Base-by-base conservation (phyloP, 2,888 invertebrate genomes). In the Melanargia galathea region DNA sequence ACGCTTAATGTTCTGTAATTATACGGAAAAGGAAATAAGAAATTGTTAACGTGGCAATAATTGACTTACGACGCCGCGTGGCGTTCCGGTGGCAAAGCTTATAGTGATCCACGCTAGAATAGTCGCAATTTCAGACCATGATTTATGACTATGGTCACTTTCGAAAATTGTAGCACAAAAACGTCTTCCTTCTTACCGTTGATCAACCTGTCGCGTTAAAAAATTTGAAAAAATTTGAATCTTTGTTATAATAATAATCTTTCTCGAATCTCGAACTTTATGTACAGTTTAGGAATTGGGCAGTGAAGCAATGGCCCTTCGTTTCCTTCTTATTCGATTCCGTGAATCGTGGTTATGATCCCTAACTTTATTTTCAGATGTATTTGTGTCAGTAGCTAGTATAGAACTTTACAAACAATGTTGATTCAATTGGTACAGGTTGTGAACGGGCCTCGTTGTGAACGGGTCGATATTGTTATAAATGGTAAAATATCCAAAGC, bases 361-460 rank as follows among this genome's bases (percentile, higher is more conserved):
- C 90, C 86, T 89, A 82, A 87, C 81, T 89, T 90, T 90, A 88
- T 90, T 89, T 90, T 90, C 87, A 78, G 87, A 90, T 82, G 80
- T 87, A 82, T 86, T 86, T 90, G 87, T 88, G 90, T 90, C 90
- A 84, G 84, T 91, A 91, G 90, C 82, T 91, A 91, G 91, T 84
- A 87, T 90, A 91, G 87, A 86, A 87, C 87, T 91, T 90, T 90
- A 91, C 90, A 90, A 90, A 90, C 90, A 87, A 90, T 89, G 90
- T 90, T 90, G 86, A 88, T 90, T 90, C 90, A 91, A 91, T 90
- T 91, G 87, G 88, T 89, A 90, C 90, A 88, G 91, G 91, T 91
- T 91, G 91, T 91, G 91, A 91, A 58, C 89, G 90, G 81, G 86
- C 88, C 90, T 88, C 90, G 91, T 91, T 91, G 86, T 86, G 84